Evolutionary conservation across 2,113 vertebrate species (phyloP).

Genomic region (Phylloscopus trochiloides): DNA sequence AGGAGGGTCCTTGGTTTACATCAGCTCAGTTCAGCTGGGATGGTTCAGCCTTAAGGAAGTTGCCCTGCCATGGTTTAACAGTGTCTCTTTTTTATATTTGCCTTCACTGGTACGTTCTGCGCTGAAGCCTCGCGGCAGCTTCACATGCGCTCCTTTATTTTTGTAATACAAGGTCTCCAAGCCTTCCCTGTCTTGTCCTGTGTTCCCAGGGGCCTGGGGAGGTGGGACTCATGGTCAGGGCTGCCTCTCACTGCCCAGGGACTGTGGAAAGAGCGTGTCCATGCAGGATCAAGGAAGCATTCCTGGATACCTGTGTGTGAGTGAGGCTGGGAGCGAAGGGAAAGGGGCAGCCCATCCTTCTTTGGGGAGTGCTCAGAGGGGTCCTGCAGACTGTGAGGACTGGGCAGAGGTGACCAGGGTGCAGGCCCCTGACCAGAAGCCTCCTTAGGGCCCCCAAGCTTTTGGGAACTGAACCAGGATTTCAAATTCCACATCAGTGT

Average conservation of each 20-base stretch:
- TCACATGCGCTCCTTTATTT: conserved; percentile 53
- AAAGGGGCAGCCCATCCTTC: background rate
- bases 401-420: background rate
- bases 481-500: background rate
- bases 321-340: background rate
- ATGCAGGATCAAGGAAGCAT: fast-evolving
- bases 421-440: background rate
- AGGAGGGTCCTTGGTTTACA: conserved; percentile 18
- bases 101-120: conserved; percentile 56
- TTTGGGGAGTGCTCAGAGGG: background rate
- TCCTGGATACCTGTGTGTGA: fast-evolving
- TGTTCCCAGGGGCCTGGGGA: background rate
- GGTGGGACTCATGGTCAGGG: background rate
- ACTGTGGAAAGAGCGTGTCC: background rate
- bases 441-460: too few species aligned
- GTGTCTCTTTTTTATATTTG: conserved; percentile 63
- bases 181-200: background rate
- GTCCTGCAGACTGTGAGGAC: background rate
- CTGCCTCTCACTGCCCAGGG: background rate
- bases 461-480: fast-evolving
- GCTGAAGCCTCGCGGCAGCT: background rate
- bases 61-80: conserved; percentile 19
- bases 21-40: conserved; percentile 63
- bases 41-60: conserved; percentile 50
- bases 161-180: conserved; percentile 68